These are phyloP conservation scores for Coregonus ussuriensis DNA, from an alignment of 2,797 vertebrate species.

Conservation along the genomic window DNA sequence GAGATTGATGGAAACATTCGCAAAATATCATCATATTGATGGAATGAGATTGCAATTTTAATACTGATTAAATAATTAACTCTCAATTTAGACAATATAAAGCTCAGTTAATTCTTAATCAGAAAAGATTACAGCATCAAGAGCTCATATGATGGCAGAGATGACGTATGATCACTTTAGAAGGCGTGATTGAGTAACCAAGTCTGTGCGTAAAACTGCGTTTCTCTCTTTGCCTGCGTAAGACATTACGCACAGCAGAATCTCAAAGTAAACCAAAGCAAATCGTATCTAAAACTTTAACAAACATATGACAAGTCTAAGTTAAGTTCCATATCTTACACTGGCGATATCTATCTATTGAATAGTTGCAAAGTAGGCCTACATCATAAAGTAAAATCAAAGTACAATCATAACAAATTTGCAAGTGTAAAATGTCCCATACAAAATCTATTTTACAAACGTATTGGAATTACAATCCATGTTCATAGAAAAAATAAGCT, in stretches of 20 bases:
- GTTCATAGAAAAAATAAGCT: background rate
- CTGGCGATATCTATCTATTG: background rate
- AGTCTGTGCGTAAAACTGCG: constrained; percentile 13
- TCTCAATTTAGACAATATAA: background rate
- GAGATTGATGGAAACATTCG: too few species aligned
- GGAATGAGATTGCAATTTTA: background rate
- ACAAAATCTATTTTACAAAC: background rate
- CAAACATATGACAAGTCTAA: background rate
- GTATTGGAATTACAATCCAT: background rate
- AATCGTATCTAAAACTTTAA: too few species aligned
- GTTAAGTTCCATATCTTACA: background rate
- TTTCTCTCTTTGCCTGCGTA: background rate
- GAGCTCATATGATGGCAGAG: background rate
- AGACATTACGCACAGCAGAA: constrained; percentile 46
- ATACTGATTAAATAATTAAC: background rate
- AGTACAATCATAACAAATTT: background rate
- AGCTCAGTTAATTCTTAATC: background rate
- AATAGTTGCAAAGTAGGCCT: background rate
- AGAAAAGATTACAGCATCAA: background rate
- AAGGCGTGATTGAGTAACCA: background rate
- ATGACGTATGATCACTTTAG: background rate
- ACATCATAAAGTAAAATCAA: background rate
- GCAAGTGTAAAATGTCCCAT: background rate
- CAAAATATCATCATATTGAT: too few species aligned
- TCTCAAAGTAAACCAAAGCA: background rate